Percentiles rank a stretch among this genome's conserved stretches.
Evolutionary conservation across 2,888 invertebrate species (phyloP).

Genomic region (Polymixis flavicincta): DNA sequence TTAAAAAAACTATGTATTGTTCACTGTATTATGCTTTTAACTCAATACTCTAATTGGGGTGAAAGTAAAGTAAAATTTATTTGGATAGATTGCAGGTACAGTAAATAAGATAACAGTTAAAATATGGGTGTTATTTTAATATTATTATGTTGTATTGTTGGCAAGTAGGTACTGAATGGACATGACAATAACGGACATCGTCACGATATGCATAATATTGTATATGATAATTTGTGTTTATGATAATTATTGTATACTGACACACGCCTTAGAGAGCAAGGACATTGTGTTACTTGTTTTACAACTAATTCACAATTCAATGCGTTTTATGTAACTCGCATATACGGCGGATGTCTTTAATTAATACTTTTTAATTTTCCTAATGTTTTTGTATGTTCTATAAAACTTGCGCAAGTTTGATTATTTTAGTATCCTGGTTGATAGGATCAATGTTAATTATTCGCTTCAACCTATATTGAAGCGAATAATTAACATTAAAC

Average conservation of each 20-base stretch:
- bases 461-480: neutral
- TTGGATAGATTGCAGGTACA: too few species aligned
- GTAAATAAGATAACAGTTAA: too few species aligned
- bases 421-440: neutral
- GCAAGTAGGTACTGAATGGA: conserved; percentile 17
- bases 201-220: conserved; percentile 19
- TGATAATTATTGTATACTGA: conserved; percentile 11
- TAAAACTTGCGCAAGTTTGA: neutral
- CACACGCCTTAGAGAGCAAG: conserved; percentile 20
- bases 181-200: conserved; percentile 11
- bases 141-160: conserved; percentile 6
- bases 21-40: too few species aligned
- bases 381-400: neutral
- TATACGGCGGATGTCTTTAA: conserved; percentile 2
- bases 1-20: too few species aligned
- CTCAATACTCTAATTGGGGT: too few species aligned
- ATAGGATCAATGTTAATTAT: neutral
- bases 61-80: too few species aligned
- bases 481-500: too few species aligned
- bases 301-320: conserved; percentile 20
- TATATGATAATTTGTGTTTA: conserved; percentile 23
- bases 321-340: conserved; percentile 20
- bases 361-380: neutral
- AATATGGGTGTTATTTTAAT: too few species aligned
- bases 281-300: conserved; percentile 1